Evolutionary conservation across 2,888 invertebrate species (phyloP).

Genomic region (Pomacea canaliculata): DNA sequence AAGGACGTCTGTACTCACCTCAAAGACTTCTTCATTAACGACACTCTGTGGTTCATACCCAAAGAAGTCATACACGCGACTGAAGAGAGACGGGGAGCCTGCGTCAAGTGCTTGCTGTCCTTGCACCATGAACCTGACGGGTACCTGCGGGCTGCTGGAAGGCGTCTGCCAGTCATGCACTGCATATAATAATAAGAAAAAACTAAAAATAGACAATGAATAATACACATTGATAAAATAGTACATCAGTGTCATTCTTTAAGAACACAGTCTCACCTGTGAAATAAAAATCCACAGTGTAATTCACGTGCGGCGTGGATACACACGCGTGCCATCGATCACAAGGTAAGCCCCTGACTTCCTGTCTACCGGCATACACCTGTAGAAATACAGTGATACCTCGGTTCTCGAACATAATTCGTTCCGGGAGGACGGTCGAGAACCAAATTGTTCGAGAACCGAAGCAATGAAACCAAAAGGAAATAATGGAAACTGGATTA

Average conservation of each 20-base stretch:
- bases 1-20: constrained; percentile 17
- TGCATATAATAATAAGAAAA: constrained; percentile 1
- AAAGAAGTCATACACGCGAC: constrained; percentile 44
- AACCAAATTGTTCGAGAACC: too few species aligned
- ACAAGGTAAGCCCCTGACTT: constrained; percentile 44
- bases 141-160: constrained; percentile 33
- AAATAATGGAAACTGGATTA: too few species aligned
- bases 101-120: constrained; percentile 26
- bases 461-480: too few species aligned
- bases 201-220: background rate
- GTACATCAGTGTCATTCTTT: background rate
- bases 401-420: too few species aligned
- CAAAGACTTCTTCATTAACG: constrained; percentile 28
- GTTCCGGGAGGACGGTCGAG: too few species aligned
- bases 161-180: constrained; percentile 41
- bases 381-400: constrained; percentile 1
- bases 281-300: constrained; percentile 48
- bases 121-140: constrained; percentile 39
- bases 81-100: constrained; percentile 33
- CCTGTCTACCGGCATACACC: constrained; percentile 47
- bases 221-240: background rate
- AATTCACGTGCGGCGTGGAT: constrained; percentile 18
- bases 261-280: background rate
- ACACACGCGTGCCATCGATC: constrained; percentile 46
- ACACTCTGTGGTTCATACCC: constrained; percentile 30